Base-by-base conservation (phyloP, 2,113 vertebrate genomes). In the Arvicanthis niloticus region DNA sequence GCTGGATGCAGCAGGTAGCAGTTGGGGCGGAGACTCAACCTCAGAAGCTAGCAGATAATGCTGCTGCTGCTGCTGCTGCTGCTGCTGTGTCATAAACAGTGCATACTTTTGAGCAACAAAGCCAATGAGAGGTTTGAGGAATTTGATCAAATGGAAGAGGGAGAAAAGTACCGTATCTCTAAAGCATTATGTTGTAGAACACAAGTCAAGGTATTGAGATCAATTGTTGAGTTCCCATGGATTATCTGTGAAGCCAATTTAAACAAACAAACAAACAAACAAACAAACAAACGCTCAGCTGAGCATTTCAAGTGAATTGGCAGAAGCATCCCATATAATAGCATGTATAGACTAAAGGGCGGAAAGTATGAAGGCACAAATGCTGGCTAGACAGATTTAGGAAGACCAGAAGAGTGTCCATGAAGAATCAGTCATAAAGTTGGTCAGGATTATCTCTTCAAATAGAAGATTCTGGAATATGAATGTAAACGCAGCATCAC, bases 361-460 rank as follows among this genome's bases (percentile, higher is more conserved):
- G 12, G 56, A 68, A 89, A 53, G 75, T 19, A 73, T 3, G 5
- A 78, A 91, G 16, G 0, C 31, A 68, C 24, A 8, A 0, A 10
- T 37, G 3, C 3, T 67, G 26, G 0, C 70, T 11, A 48, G 58
- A 45, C 4, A 21, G 22, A n/a, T 31, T 72, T 29, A 75, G 4
- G 4, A 9, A 12, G 3, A 58, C 4, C 45, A 26, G 11, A 65
- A 19, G n/a, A 1, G 2, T 17, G 6, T 7, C 7, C 10, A 9
- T 21, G 26, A 42, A 17, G 26, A 60, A 21, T 51, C n/a, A 26
- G 29, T 26, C 22, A 45, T 72, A 22, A 53, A n/a, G 37, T 15
- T 70, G 21, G 4, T 29, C 15, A 90, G 17, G 26, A 45, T 65
- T 90, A 67, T 6, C 29, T 86, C 75, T 70, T 37, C n/a, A 82